These are phyloP conservation scores for Pimephales promelas DNA, from an alignment of 2,113 vertebrate genomes.

Conservation along the genomic window DNA sequence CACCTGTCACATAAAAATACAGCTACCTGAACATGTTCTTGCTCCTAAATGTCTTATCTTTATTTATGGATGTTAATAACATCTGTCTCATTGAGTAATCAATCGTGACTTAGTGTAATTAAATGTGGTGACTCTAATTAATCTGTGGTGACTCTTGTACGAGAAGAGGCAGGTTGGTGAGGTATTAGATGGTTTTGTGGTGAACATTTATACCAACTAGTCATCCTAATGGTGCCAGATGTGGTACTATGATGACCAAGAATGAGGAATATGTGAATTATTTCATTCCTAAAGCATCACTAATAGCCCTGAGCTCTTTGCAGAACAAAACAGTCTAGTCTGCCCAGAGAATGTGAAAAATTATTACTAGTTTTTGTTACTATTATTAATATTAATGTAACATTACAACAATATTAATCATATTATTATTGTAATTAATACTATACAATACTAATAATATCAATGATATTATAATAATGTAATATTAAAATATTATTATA, in stretches of 20 bases:
- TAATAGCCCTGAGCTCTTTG: background rate
- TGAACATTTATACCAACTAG: slow-evolving; percentile 7
- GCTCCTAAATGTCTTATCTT: background rate
- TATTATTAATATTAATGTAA: background rate
- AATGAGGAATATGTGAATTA: slow-evolving; percentile 21
- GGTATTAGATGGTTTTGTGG: slow-evolving; percentile 17
- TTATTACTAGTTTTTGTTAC: background rate
- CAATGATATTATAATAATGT: background rate
- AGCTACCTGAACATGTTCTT: background rate
- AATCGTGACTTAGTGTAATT: background rate
- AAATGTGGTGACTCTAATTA: background rate
- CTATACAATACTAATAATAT: background rate
- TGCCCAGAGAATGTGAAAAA: background rate
- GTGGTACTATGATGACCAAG: slow-evolving; percentile 27
- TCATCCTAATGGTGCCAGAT: background rate
- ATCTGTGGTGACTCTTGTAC: background rate
- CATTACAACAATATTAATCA: background rate
- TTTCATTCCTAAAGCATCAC: slow-evolving; percentile 9
- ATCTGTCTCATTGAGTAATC: background rate
- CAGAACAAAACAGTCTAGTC: background rate
- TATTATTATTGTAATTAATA: background rate
- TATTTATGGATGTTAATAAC: slow-evolving; percentile 1
- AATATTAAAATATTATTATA: background rate
- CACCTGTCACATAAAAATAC: background rate
- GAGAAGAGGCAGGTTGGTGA: slow-evolving; percentile 1